phyloP scores from a whole-genome alignment of 2,113 vertebrate species.

The Ornithorhynchus anatinus region DNA sequence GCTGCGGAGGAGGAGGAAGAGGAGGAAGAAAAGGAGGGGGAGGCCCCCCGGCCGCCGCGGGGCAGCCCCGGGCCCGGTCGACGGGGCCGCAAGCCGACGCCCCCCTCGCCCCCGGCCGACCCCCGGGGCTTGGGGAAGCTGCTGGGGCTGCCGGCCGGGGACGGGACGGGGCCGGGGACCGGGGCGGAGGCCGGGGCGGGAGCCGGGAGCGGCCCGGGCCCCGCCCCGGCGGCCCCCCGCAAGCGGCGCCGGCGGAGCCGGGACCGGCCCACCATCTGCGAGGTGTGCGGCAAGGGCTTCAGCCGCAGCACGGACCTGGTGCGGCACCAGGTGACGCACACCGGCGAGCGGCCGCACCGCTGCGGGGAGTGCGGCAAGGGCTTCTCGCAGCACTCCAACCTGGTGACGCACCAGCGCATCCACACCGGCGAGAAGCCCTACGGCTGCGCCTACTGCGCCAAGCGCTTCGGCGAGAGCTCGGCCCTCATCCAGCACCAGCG shows the following conservation, averaged over 20 bases:
- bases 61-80: slow-evolving; percentile 60
- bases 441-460: slow-evolving; percentile 56
- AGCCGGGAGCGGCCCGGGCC: slow-evolving; percentile 19
- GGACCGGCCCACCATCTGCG: slow-evolving; percentile 58
- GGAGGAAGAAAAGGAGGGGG: slow-evolving; percentile 34
- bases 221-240: neutral
- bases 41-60: slow-evolving; percentile 64
- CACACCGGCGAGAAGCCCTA: slow-evolving; percentile 66
- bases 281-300: slow-evolving; percentile 64
- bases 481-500: slow-evolving; percentile 60
- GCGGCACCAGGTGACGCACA: slow-evolving; percentile 59
- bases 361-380: slow-evolving; percentile 82
- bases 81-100: neutral
- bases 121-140: slow-evolving; percentile 28
- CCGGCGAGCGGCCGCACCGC: slow-evolving; percentile 54
- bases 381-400: slow-evolving; percentile 67
- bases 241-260: slow-evolving; percentile 24
- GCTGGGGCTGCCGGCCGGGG: slow-evolving; percentile 35
- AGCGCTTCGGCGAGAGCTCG: slow-evolving; percentile 67
- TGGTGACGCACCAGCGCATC: slow-evolving; percentile 64
- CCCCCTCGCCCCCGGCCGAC: neutral
- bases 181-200: too few relatives aligned
- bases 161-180: too few relatives aligned
- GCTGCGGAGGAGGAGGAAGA: neutral
- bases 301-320: slow-evolving; percentile 64